Conservation (phyloP, 2,797 vertebrate species). For the Paratrypauchen microcephalus region DNA sequence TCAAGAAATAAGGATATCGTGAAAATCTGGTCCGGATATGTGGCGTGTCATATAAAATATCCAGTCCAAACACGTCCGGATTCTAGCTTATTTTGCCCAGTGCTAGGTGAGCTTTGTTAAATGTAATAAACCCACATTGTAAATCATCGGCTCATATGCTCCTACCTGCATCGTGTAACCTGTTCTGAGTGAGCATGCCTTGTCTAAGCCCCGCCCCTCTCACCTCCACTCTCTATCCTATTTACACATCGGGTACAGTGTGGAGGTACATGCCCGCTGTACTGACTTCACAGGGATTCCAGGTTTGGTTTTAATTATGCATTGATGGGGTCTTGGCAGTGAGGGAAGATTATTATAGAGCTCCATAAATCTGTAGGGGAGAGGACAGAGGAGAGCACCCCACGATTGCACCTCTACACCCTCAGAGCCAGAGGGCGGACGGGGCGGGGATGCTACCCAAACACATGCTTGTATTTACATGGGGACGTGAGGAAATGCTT, state of each 20-base stretch:
- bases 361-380: slow-evolving; percentile 68
- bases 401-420: slow-evolving; percentile 22
- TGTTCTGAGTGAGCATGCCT: slow-evolving; percentile 13
- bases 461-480: slow-evolving; percentile 15
- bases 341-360: slow-evolving; percentile 63
- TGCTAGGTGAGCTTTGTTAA: neutral
- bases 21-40: too few relatives aligned
- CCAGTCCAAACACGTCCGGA: too few relatives aligned
- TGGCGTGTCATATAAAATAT: too few relatives aligned
- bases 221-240: slow-evolving; percentile 5
- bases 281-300: slow-evolving; percentile 71
- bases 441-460: slow-evolving; percentile 7
- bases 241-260: slow-evolving; percentile 17
- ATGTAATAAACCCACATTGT: neutral
- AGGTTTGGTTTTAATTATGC: slow-evolving; percentile 75
- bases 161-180: neutral
- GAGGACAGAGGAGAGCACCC: slow-evolving; percentile 51
- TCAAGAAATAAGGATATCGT: too few relatives aligned
- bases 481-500: slow-evolving; percentile 9
- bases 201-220: slow-evolving; percentile 7
- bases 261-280: slow-evolving; percentile 32
- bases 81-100: too few relatives aligned
- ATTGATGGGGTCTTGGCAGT: slow-evolving; percentile 68
- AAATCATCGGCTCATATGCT: neutral
- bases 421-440: slow-evolving; percentile 9